Conservation (phyloP, 2,888 invertebrate genomes). For the Cosmorhoe ocellata region DNA sequence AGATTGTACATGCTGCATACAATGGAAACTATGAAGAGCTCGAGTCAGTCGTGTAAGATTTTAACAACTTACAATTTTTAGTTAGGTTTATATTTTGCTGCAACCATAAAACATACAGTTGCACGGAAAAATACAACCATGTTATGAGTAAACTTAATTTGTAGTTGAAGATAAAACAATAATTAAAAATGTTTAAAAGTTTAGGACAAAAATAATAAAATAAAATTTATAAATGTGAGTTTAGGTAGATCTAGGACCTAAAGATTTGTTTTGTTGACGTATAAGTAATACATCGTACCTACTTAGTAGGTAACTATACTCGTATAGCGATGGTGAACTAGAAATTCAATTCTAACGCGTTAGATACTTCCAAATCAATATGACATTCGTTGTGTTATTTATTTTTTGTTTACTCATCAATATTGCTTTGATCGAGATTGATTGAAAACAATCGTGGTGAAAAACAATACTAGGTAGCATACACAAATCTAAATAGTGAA, state of each 20-base stretch:
- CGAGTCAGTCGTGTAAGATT: conserved; percentile 52
- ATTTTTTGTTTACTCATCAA: conserved; percentile 39
- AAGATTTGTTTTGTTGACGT: no score
- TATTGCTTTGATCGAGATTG: conserved; percentile 51
- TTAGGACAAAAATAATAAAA: no score
- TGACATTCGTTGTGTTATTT: conserved; percentile 57
- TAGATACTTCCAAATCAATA: not conserved
- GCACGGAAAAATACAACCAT: not conserved
- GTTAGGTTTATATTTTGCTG: not conserved
- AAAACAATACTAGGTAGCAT: conserved; percentile 68
- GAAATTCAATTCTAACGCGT: not conserved
- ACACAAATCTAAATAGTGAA: conserved; percentile 53
- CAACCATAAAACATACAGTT: not conserved
- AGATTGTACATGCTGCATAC: conserved; percentile 26
- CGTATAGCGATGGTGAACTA: no score
- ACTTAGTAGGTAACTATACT: no score
- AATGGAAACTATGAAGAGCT: conserved; percentile 53
- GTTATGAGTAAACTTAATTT: no score
- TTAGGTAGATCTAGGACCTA: no score
- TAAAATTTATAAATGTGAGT: no score
- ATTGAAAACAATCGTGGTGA: conserved; percentile 65
- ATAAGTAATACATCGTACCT: no score
- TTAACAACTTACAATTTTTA: not conserved
- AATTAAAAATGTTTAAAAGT: no score
- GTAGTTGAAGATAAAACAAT: no score